Evolutionary conservation across 2,888 invertebrate species (phyloP), one percentile per base, ranked within the genome.

Genomic region (Timema podura): DNA sequence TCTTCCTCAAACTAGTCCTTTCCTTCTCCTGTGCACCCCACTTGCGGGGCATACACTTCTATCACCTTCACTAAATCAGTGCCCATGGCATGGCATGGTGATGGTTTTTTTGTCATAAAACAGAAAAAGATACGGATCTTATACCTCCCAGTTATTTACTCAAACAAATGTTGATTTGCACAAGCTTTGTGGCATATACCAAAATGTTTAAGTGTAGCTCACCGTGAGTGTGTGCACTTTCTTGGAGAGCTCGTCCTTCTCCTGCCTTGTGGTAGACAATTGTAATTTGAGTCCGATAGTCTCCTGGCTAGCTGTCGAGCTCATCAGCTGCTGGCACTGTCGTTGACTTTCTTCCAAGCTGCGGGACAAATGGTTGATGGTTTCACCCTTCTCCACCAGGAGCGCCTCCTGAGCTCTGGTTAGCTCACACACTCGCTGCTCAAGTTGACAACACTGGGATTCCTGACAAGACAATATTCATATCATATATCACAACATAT

Each of bases 331-430:
- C 8, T 81, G 79, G 74, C 80, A 84, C 57, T 82, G 82, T 7
- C 79, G 75, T 74, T 89, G 89, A 0, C 88, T 86, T 8, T 86
- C 83, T 72, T 87, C 85, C 61, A 90, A 75, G 30, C 86, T 88
- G 16, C 81, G 80, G 0, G 85, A 86, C 13, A 89, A 75, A 64
- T 86, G 82, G 79, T 89, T 89, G 72, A 89, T 88, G n/a, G 85
- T 86, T 0, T 84, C 83, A 0, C 85, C 85, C 73, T 89, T 89
- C 57, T 89, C 88, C 65, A 87, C 82, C 64, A 89, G 76, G 73
- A 89, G 81, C 5, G 83, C 81, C 76, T 89, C 89, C 68, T 88
- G 86, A 44, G 85, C 86, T 73, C 84, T 68, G 5, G 66, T 65
- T 30, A 66, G 15, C 10, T 72, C 70, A 47, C 48, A 49, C 59